Conservation (phyloP, 2,888 invertebrate genomes). For the Eupithecia insigniata region DNA sequence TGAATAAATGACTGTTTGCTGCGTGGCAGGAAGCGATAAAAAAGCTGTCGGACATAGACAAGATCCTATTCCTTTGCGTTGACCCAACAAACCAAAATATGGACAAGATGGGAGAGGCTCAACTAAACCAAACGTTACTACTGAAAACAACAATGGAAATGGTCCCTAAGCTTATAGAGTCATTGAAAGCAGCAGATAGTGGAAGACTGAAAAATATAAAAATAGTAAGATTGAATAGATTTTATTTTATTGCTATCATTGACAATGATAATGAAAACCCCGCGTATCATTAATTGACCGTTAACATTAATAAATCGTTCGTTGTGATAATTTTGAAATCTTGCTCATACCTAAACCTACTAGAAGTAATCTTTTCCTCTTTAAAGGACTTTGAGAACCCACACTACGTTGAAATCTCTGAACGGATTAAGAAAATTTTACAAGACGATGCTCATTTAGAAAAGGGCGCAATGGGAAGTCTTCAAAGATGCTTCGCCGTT, state of each 20-base stretch:
- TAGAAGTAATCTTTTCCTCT: neutral
- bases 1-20: neutral
- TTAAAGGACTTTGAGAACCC: slow-evolving; percentile 70
- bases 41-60: slow-evolving; percentile 91
- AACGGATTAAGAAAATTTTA: slow-evolving; percentile 76
- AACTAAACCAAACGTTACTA: slow-evolving; percentile 90
- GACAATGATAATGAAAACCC: neutral
- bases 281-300: neutral
- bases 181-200: slow-evolving; percentile 80
- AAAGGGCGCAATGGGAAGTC: slow-evolving; percentile 80
- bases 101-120: slow-evolving; percentile 86
- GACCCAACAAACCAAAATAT: slow-evolving; percentile 79
- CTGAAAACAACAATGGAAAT: slow-evolving; percentile 91
- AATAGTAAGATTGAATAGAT: slow-evolving; percentile 71
- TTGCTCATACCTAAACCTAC: neutral
- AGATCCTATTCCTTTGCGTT: slow-evolving; percentile 86
- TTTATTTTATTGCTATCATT: neutral
- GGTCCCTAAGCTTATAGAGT: slow-evolving; percentile 86
- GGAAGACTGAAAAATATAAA: slow-evolving; percentile 83
- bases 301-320: neutral
- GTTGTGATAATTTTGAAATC: neutral
- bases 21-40: slow-evolving; percentile 83
- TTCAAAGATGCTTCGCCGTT: slow-evolving; percentile 85
- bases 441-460: slow-evolving; percentile 83
- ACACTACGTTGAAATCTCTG: slow-evolving; percentile 72